Conservation (phyloP, 1,140 invertebrate species). For the Aphaenogaster ashmeadi region DNA sequence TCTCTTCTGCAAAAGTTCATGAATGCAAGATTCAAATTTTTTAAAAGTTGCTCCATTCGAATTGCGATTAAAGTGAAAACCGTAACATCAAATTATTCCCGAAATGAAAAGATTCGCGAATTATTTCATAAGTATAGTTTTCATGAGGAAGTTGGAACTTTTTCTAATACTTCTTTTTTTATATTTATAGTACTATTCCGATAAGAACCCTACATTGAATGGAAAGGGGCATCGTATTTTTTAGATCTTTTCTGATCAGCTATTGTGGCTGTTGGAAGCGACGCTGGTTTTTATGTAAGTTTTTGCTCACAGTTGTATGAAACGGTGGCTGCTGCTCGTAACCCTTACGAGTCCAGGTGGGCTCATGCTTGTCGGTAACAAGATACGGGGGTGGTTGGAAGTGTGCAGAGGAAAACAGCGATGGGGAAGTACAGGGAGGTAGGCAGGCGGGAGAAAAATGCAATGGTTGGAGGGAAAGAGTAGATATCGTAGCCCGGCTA, state of each 20-base stretch:
- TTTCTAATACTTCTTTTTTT: neutral
- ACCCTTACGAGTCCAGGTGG: slow-evolving; percentile 76
- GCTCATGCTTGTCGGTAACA: slow-evolving; percentile 69
- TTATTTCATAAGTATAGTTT: neutral
- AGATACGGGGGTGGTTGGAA: slow-evolving; percentile 69
- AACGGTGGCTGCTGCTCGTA: slow-evolving; percentile 41
- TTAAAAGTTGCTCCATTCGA: neutral
- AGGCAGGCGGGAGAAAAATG: slow-evolving; percentile 26
- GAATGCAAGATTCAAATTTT: neutral
- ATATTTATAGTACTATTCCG: neutral
- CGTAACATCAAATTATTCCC: neutral
- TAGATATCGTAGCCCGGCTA: slow-evolving; percentile 61
- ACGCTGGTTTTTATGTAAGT: slow-evolving; percentile 30
- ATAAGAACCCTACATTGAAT: neutral
- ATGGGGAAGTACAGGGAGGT: slow-evolving; percentile 2
- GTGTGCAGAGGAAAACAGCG: slow-evolving; percentile 44
- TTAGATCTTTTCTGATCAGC: slow-evolving; percentile 24
- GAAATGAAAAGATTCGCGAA: neutral
- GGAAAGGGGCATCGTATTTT: neutral
- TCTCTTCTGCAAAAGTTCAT: neutral
- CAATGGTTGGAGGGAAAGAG: slow-evolving; percentile 60
- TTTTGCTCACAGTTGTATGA: slow-evolving; percentile 27
- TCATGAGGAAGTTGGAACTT: neutral
- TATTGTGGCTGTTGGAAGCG: slow-evolving; percentile 27
- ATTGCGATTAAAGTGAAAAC: neutral